Conservation (phyloP, 1,140 invertebrate species). For the Telenomus remus region DNA sequence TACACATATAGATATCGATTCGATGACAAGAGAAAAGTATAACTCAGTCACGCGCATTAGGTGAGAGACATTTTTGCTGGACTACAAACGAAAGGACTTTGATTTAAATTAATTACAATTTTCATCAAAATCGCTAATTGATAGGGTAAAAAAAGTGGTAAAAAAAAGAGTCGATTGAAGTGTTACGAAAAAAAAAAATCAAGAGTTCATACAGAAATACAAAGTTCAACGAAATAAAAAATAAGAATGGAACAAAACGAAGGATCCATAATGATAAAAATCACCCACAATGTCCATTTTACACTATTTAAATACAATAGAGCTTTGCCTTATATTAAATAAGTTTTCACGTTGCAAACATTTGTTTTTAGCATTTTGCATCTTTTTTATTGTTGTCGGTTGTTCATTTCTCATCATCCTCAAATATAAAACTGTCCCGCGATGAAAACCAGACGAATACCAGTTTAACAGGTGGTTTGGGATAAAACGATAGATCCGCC, state of each 20-base stretch:
- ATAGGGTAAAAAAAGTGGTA: conserved; percentile 1
- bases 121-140: conserved; percentile 5
- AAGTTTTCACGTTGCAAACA: conserved; percentile 66
- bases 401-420: conserved; percentile 29
- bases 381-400: conserved; percentile 35
- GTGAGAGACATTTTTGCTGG: conserved; percentile 74
- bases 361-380: conserved; percentile 44
- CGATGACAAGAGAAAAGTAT: conserved; percentile 57
- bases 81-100: conserved; percentile 73
- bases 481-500: conserved; percentile 66
- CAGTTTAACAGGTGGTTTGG: conserved; percentile 68
- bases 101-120: conserved; percentile 66
- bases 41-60: conserved; percentile 74
- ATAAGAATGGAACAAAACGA: conserved; percentile 26
- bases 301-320: conserved; percentile 77
- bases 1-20: conserved; percentile 64
- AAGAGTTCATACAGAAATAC: background rate
- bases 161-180: background rate
- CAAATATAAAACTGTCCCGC: conserved; percentile 71
- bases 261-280: conserved; percentile 46
- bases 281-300: conserved; percentile 75
- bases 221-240: conserved; percentile 33
- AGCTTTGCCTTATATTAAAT: conserved; percentile 75
- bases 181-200: background rate
- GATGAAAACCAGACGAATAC: conserved; percentile 73